phyloP scores from a whole-genome alignment of 2,797 vertebrate genomes.

The Toxotes lorentzi region DNA sequence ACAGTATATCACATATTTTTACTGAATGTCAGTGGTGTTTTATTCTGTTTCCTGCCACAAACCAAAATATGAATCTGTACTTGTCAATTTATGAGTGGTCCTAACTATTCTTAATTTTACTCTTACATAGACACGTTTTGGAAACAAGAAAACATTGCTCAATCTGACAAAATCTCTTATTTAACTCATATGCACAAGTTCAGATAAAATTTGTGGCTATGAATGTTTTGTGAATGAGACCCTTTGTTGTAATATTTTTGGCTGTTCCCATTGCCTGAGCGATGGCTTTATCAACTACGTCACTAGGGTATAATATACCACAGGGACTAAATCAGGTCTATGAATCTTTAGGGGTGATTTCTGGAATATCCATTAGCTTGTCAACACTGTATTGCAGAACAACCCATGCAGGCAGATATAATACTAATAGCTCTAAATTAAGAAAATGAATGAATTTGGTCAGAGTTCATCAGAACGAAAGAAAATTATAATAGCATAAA shows the following conservation, averaged over 20 bases:
- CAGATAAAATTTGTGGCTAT: neutral
- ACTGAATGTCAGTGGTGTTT: neutral
- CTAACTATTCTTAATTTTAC: neutral
- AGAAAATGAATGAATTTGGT: constrained; percentile 32
- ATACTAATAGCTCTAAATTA: constrained; percentile 3
- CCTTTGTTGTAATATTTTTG: neutral
- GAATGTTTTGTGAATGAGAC: neutral
- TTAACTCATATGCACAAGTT: neutral
- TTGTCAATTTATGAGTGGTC: neutral
- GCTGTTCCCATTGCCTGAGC: too few relatives aligned
- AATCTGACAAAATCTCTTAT: neutral
- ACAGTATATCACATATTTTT: neutral
- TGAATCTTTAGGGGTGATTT: neutral
- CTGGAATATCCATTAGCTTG: neutral
- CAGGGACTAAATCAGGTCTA: neutral
- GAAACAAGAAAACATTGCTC: neutral
- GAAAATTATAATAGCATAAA: constrained; percentile 41
- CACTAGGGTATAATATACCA: neutral
- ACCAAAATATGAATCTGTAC: neutral
- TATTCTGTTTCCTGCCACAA: neutral
- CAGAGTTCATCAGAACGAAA: constrained; percentile 32
- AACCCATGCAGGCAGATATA: neutral
- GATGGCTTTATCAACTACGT: neutral
- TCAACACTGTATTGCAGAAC: neutral
- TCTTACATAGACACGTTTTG: neutral